Base-by-base conservation (phyloP, 1,140 invertebrate species). In the Ridgeia piscesae region DNA sequence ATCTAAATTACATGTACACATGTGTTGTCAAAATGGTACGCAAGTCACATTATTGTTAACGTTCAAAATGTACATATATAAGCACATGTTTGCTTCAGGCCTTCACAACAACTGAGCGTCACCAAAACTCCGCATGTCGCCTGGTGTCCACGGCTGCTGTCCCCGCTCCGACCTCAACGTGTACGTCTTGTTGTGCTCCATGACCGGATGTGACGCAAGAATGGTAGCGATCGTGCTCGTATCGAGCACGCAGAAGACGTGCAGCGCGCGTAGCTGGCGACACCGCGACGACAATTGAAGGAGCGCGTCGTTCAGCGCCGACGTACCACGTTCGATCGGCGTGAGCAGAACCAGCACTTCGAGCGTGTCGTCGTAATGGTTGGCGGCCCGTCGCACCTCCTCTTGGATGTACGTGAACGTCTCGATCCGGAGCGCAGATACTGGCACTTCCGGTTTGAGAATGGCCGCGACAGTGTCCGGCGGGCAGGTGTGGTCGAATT, bases 401-500 rank as follows among this genome's bases (percentile, higher is more conserved):
- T 94, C 93, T 90, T 92, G 94, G 58, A 95, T 94, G 48, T 92
- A 92, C 27, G 95, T 95, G 48, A 94, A 95, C 11, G 95, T 95
- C 90, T 94, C 94, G 21, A 95, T 92, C 31, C 93, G 93, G 21
- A 95, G 93, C 27, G 92, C 93, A n/a, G 92, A 91, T 9, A 95
- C 94, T 90, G 95, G 95, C 33, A 95, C 94, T 91, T 94, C 94
- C 91, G 95, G 94, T 92, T 94, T 94, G 93, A 95, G 94, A 27
- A 95, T 94, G 34, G 94, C 93, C 31, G 93, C 88, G 11, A 95
- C 93, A 77, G 93, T 93, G 77, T 94, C 88, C 0, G 94, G 92
- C 34, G 94, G 94, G 92, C 94, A 94, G 0, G 95, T 95, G 92
- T 94, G 94, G 91, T 95, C 95, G 94, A 95, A 95, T 33, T 92